phyloP scores from a whole-genome alignment of 2,113 vertebrate species.

The Ploceus nigricollis region DNA sequence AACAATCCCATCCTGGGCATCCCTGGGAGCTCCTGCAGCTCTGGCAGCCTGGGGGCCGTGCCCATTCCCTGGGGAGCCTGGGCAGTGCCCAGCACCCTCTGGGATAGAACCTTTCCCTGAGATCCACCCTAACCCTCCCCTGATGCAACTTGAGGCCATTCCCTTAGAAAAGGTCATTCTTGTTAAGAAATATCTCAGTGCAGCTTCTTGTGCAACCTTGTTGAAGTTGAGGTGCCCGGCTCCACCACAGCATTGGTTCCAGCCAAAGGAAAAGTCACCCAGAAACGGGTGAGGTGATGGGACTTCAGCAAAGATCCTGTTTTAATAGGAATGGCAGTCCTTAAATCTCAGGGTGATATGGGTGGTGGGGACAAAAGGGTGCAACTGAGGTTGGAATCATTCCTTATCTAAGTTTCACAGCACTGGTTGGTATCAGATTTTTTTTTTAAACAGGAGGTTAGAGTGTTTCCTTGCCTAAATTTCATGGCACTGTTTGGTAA shows the following conservation, averaged over 20 bases:
- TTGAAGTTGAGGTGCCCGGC: neutral
- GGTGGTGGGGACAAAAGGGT: neutral
- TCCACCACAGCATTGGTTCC: neutral
- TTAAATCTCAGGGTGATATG: neutral
- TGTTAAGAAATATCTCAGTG: neutral
- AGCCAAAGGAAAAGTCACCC: neutral
- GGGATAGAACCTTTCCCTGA: neutral
- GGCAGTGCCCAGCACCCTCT: neutral
- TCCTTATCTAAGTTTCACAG: neutral
- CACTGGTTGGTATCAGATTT: neutral
- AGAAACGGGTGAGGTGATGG: neutral
- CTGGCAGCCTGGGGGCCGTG: neutral
- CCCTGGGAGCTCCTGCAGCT: neutral
- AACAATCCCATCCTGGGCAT: neutral
- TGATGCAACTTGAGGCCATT: neutral
- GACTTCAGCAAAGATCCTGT: neutral
- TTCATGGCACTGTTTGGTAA: neutral
- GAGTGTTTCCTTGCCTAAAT: neutral
- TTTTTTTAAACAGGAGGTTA: neutral
- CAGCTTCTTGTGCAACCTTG: neutral
- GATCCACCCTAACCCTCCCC: fast-evolving
- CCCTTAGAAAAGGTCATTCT: neutral
- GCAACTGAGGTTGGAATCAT: neutral
- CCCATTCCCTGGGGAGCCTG: neutral
- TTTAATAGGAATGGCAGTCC: neutral